A percentile compares a stretch with the other conserved stretches of the same genome.
Evolutionary conservation across 2,797 vertebrate genomes (phyloP).

Genomic region (Gymnoscopelus braueri): DNA sequence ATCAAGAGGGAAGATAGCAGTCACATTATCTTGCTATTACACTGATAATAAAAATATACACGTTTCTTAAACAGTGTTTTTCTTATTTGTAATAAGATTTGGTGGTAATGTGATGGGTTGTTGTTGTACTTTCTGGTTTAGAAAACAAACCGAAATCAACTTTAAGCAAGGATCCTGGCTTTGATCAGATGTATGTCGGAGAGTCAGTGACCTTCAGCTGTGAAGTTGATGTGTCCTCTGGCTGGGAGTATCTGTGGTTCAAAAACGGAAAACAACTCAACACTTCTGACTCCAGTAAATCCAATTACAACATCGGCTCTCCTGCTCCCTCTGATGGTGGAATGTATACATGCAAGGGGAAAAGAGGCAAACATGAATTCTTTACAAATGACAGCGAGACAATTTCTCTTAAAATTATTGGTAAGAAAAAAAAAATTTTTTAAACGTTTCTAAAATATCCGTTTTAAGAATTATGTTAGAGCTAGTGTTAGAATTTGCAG

Average conservation of each 20-base stretch:
- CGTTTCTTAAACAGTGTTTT: not conserved
- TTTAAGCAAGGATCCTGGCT: slow-evolving; percentile 10
- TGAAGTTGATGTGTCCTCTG: slow-evolving; percentile 26
- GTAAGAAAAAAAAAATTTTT: slow-evolving; percentile 27
- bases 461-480: not conserved
- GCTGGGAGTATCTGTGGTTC: slow-evolving; percentile 63
- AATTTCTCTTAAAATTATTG: slow-evolving; percentile 17
- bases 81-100: not conserved
- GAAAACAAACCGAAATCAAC: slow-evolving; percentile 30
- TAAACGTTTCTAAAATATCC: not conserved
- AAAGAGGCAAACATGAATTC: slow-evolving; percentile 25
- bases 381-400: slow-evolving; percentile 2
- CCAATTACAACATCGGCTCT: not conserved
- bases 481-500: no score
- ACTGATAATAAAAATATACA: no score
- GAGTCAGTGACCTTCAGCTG: slow-evolving; percentile 58
- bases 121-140: slow-evolving; percentile 9
- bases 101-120: not conserved
- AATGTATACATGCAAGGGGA: slow-evolving; percentile 44
- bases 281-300: not conserved
- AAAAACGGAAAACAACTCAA: rapidly evolving
- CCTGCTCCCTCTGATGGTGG: slow-evolving; percentile 2
- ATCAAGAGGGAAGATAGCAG: no score
- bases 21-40: no score
- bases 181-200: slow-evolving; percentile 53